Evolutionary conservation across 2,888 invertebrate species (phyloP).

Genomic region (Cheilosia vernalis): DNA sequence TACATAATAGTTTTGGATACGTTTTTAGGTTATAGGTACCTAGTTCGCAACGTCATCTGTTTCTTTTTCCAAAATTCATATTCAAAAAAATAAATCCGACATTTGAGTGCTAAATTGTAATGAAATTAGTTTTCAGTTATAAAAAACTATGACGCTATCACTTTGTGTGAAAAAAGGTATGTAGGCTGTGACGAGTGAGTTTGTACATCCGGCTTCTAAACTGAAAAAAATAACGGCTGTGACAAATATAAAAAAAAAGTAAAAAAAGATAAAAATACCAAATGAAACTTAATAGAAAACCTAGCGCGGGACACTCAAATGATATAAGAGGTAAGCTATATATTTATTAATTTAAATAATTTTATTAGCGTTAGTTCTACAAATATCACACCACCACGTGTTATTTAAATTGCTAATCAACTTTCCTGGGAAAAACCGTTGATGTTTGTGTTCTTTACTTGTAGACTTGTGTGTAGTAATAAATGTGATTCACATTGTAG

Average conservation of each 20-base stretch:
- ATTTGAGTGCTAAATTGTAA: conserved; percentile 40
- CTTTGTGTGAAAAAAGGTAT: conserved; percentile 50
- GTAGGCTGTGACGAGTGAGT: conserved; percentile 65
- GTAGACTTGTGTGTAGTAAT: background rate
- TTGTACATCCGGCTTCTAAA: conserved; percentile 69
- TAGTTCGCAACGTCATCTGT: conserved; percentile 31
- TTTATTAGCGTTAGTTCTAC: conserved; percentile 43
- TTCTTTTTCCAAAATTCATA: background rate
- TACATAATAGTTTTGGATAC: conserved; percentile 18
- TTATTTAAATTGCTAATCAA: conserved; percentile 66
- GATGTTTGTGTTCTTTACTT: conserved; percentile 19
- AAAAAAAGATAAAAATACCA: conserved; percentile 4
- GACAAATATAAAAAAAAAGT: conserved; percentile 29
- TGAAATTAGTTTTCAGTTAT: conserved; percentile 11
- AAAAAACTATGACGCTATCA: conserved; percentile 65
- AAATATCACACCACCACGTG: conserved; percentile 72
- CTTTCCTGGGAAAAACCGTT: conserved; percentile 54
- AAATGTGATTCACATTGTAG: conserved; percentile 46
- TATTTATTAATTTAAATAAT: conserved; percentile 31
- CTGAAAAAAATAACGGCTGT: conserved; percentile 38
- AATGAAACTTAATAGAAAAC: background rate
- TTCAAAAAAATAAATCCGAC: conserved; percentile 1
- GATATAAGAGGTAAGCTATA: conserved; percentile 56
- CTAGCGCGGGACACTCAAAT: conserved; percentile 32
- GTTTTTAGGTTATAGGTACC: conserved; percentile 18